These are phyloP conservation scores for Platycnemis pennipes DNA, from an alignment of 2,888 invertebrate species.

Conservation along the genomic window DNA sequence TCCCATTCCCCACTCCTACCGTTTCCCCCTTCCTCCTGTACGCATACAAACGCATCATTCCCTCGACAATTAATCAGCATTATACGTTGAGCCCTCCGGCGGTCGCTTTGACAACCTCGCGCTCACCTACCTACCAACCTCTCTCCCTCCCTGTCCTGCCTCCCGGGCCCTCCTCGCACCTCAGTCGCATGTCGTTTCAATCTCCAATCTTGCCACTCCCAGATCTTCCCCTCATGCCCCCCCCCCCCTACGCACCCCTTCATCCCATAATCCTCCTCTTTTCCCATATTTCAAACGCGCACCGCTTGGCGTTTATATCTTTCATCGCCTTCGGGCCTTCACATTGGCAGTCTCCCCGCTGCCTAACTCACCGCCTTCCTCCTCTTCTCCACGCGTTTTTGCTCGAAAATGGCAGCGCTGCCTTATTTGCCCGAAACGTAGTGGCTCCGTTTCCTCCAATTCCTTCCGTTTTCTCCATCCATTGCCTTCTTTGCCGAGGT, in stretches of 20 bases:
- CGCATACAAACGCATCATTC: conserved; percentile 49
- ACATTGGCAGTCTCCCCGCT: neutral
- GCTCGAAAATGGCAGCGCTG: neutral
- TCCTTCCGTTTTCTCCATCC: no score
- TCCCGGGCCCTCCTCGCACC: neutral
- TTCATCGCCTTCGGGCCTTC: neutral
- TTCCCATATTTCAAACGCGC: neutral
- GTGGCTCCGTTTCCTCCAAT: no score
- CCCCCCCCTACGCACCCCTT: no score
- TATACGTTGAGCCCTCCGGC: conserved; percentile 64
- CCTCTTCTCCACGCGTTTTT: neutral
- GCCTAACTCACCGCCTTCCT: neutral
- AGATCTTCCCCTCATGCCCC: neutral
- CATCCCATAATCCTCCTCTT: neutral
- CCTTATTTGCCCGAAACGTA: neutral
- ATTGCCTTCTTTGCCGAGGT: no score
- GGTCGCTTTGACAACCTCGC: conserved; percentile 59
- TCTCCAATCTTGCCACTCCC: conserved; percentile 15
- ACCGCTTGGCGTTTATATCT: neutral
- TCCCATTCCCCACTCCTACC: neutral
- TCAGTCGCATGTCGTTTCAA: neutral
- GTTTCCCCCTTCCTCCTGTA: neutral
- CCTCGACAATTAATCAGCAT: conserved; percentile 66
- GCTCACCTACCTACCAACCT: neutral
- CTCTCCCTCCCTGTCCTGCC: neutral